Base-by-base conservation (phyloP, 2,797 vertebrate genomes). In the Pangasius krempfi region DNA sequence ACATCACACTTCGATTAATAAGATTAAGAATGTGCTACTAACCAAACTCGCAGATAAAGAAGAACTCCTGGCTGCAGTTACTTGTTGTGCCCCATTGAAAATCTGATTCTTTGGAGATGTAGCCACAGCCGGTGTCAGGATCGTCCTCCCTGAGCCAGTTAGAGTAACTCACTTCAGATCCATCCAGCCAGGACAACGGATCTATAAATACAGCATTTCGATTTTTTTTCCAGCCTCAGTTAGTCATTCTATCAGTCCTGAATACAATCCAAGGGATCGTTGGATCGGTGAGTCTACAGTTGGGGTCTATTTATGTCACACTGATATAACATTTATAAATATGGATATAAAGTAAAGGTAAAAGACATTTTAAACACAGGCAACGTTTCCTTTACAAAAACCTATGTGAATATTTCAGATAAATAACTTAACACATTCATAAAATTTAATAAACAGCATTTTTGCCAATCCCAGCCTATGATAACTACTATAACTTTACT, bases 1-100 rank as follows among this genome's bases (percentile, higher is more conserved):
- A 44, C 70, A 73, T 73, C 33, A 73, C 2, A 75, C 6, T 44
- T 78, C 12, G 0, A 2, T 78, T n/a, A 52, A 30, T 14, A 52
- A 8, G 10, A 80, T 54, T 8, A 25, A 76, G 3, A 8, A 64
- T 84, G 82, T 22, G 64, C 4, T 12, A 72, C 94, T 92, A 93
- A 99, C 98, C 98, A 94, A 97, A 98, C 93, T 99, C 94, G 7
- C 98, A 99, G 92, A 99, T 94, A 78, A 98, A 99, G 95, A 93
- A 90, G 0, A 98, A 94, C 89, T 97, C 96, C 93, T 97, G 97
- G 68, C 94, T 96, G 89, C 98, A 99, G 73, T 98, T 97, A 68
- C 86, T 94, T 18, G 95, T 95, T 62, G 95, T 93, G 30, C 95
- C 95, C 98, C 98, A 99, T 82, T 94, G 94, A 89, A 97, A 97